A percentile compares a stretch with the other conserved stretches of the same genome.
phyloP scores from a whole-genome alignment of 2,113 vertebrate species.

The Rallus limicola region DNA sequence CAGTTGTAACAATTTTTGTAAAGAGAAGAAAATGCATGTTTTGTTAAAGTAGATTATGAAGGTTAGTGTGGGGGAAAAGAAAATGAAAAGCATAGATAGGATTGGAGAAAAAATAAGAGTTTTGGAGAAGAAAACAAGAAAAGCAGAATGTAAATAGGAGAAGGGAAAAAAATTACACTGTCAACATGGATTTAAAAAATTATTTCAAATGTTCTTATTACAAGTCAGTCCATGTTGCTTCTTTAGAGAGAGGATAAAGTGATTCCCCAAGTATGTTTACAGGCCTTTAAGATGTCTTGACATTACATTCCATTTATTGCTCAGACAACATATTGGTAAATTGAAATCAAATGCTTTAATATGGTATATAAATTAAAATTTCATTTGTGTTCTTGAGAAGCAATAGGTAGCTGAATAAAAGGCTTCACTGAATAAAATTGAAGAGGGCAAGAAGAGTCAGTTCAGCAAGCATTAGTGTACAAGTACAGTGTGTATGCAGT shows the following conservation, averaged over 20 bases:
- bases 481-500: fast-evolving
- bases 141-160: neutral
- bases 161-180: neutral
- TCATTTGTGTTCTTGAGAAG: neutral
- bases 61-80: neutral
- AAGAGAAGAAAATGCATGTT: neutral
- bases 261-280: neutral
- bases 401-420: neutral
- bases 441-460: neutral
- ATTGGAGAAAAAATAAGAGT: neutral
- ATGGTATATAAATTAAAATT: neutral
- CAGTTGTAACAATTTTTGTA: neutral
- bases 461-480: neutral
- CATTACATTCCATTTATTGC: neutral
- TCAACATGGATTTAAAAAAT: neutral
- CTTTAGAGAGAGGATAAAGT: neutral
- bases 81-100: neutral
- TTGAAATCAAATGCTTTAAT: neutral
- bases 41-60: neutral
- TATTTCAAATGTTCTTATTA: neutral
- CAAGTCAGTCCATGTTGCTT: neutral
- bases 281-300: neutral
- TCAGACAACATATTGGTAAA: neutral
- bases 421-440: neutral
- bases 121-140: neutral